A percentile compares a stretch with the other conserved stretches of the same genome.
Evolutionary conservation across 1,140 invertebrate species (phyloP).

Genomic region (Drosophila sturtevanti): DNA sequence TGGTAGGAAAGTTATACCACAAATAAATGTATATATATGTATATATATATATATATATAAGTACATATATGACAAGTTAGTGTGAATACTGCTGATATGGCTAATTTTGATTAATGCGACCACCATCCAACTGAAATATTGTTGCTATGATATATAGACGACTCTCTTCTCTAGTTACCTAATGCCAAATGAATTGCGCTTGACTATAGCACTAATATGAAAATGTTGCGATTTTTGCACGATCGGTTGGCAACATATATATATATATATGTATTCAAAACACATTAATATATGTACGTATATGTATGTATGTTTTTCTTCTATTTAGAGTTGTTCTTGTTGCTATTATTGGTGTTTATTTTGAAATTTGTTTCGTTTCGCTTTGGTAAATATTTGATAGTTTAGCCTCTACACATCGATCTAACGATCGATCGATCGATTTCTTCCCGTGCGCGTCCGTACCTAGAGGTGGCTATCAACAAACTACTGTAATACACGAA

Average conservation of each 20-base stretch:
- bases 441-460: conserved; percentile 49
- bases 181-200: conserved; percentile 47
- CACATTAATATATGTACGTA: not conserved
- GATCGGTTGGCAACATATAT: not conserved
- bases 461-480: conserved; percentile 68
- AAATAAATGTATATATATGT: not conserved
- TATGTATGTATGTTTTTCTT: conserved; percentile 21
- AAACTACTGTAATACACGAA: conserved; percentile 80
- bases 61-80: too few species aligned
- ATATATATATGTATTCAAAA: not conserved
- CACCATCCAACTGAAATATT: not conserved
- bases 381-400: conserved; percentile 43
- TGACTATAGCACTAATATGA: conserved; percentile 17
- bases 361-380: conserved; percentile 35
- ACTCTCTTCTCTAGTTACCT: conserved; percentile 56
- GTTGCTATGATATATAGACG: not conserved
- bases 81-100: conserved; percentile 38
- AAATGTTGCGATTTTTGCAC: conserved; percentile 7
- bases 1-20: conserved; percentile 15
- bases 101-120: conserved; percentile 6
- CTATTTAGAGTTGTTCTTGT: conserved; percentile 18
- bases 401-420: conserved; percentile 14
- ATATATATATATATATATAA: not conserved
- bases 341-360: conserved; percentile 28
- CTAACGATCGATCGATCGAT: conserved; percentile 53